Conservation (phyloP, 2,888 invertebrate species). For the Stegophylla sp. region DNA sequence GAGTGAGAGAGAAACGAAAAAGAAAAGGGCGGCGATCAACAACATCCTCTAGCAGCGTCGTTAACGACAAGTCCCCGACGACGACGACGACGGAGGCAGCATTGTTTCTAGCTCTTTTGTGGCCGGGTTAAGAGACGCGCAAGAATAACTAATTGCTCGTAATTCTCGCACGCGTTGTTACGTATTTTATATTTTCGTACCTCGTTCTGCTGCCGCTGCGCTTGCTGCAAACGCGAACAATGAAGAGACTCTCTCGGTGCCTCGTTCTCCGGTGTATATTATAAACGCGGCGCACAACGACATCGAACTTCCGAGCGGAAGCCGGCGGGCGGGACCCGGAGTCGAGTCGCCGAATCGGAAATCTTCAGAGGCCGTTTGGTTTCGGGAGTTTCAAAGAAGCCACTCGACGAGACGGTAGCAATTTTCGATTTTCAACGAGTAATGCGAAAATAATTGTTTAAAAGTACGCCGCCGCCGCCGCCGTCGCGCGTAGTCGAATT, state of each 20-base stretch:
- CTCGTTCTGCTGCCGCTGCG: not conserved
- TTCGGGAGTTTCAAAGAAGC: constrained; percentile 7
- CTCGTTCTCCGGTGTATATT: too few relatives aligned
- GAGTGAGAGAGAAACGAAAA: not conserved
- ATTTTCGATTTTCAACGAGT: constrained; percentile 47
- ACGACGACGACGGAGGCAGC: not conserved
- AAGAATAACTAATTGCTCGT: constrained; percentile 55
- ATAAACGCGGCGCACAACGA: constrained; percentile 12
- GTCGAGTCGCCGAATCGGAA: constrained; percentile 27
- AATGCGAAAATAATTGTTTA: constrained; percentile 39
- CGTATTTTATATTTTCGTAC: constrained; percentile 18
- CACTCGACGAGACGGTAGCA: constrained; percentile 28
- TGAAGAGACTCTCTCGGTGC: not conserved
- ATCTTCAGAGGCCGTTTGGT: constrained; percentile 26
- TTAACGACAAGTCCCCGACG: constrained; percentile 17
- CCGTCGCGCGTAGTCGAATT: constrained; percentile 16
- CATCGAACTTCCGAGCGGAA: constrained; percentile 34
- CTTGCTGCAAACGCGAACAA: too few relatives aligned
- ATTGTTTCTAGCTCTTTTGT: constrained; percentile 46
- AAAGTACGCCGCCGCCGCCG: not conserved
- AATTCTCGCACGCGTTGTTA: constrained; percentile 35
- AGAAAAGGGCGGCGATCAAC: not conserved
- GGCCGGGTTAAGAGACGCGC: not conserved
- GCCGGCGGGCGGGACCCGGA: not conserved
- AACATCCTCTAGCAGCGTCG: constrained; percentile 1